A percentile compares a stretch with the other conserved stretches of the same genome.
These are phyloP conservation scores for Phrynosoma platyrhinos DNA, from an alignment of 2,113 vertebrate species.

Conservation along the genomic window DNA sequence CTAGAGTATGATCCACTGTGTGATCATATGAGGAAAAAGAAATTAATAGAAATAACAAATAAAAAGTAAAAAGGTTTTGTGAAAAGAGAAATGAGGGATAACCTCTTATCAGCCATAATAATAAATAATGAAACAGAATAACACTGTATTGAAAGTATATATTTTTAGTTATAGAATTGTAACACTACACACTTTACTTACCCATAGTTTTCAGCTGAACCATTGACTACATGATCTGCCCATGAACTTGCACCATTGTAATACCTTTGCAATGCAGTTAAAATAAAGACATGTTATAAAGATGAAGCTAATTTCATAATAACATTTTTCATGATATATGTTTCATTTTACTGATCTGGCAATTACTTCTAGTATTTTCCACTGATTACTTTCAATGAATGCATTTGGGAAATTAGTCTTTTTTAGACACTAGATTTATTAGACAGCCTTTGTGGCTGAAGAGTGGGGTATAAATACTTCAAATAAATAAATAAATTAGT, in stretches of 20 bases:
- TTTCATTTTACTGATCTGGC: slow-evolving; percentile 30
- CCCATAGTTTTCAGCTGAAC: slow-evolving; percentile 77
- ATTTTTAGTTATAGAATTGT: slow-evolving; percentile 41
- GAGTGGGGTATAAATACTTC: too few species aligned
- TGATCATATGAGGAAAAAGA: not conserved
- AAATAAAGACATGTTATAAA: slow-evolving; percentile 74
- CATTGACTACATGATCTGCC: slow-evolving; percentile 82
- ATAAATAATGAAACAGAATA: slow-evolving; percentile 18
- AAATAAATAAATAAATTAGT: too few species aligned
- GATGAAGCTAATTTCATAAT: slow-evolving; percentile 29
- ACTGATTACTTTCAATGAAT: not conserved
- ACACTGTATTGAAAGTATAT: slow-evolving; percentile 41
- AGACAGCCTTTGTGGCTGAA: too few species aligned
- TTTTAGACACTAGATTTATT: not conserved
- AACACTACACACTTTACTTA: slow-evolving; percentile 73
- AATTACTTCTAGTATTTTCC: slow-evolving; percentile 25
- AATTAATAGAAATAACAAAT: not conserved
- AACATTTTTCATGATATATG: slow-evolving; percentile 39
- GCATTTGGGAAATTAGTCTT: not conserved
- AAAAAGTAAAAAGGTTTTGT: not conserved
- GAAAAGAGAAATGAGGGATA: slow-evolving; percentile 21
- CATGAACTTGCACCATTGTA: slow-evolving; percentile 82
- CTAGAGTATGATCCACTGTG: not conserved
- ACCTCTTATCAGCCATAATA: slow-evolving; percentile 21
- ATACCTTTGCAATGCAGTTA: slow-evolving; percentile 77